These are phyloP conservation scores for silkworm (Bombyx mori) DNA, from an alignment of 1,140 invertebrate species.

Conservation along the genomic window DNA sequence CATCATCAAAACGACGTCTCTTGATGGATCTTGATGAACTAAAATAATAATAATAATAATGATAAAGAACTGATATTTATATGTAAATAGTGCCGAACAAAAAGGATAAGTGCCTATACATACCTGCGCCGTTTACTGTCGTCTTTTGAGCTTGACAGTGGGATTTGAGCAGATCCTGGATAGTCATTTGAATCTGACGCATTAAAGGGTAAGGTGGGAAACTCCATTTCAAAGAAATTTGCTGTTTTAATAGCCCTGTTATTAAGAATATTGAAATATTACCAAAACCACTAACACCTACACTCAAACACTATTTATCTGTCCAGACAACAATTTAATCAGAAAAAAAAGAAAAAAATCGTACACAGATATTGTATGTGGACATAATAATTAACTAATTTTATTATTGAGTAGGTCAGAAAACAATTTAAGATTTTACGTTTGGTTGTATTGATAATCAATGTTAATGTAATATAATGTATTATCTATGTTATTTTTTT, in stretches of 20 bases:
- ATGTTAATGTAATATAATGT: too few relatives aligned
- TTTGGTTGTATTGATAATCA: too few relatives aligned
- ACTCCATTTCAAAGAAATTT: constrained; percentile 37
- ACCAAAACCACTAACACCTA: too few relatives aligned
- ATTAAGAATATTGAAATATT: constrained; percentile 6
- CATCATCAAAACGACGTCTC: constrained; percentile 96
- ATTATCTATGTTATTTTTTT: too few relatives aligned
- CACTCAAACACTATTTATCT: too few relatives aligned
- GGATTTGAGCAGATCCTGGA: constrained; percentile 33
- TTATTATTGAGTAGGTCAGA: too few relatives aligned
- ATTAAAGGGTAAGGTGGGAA: constrained; percentile 51
- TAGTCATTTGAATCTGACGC: constrained; percentile 62
- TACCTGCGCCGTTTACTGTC: constrained; percentile 60
- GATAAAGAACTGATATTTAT: background rate
- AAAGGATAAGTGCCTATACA: background rate
- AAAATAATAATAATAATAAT: constrained; percentile 15
- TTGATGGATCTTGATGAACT: constrained; percentile 95
- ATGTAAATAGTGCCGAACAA: too few relatives aligned
- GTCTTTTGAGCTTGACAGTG: constrained; percentile 41
- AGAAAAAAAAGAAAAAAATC: too few relatives aligned
- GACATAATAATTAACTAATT: too few relatives aligned
- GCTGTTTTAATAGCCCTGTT: constrained; percentile 35
- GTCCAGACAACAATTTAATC: too few relatives aligned
- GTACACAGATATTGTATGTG: too few relatives aligned
- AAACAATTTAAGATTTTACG: too few relatives aligned